A percentile compares a stretch with the other conserved stretches of the same genome.
These are phyloP conservation scores for Drosophila lini DNA, from an alignment of 1,140 invertebrate genomes.

Conservation along the genomic window DNA sequence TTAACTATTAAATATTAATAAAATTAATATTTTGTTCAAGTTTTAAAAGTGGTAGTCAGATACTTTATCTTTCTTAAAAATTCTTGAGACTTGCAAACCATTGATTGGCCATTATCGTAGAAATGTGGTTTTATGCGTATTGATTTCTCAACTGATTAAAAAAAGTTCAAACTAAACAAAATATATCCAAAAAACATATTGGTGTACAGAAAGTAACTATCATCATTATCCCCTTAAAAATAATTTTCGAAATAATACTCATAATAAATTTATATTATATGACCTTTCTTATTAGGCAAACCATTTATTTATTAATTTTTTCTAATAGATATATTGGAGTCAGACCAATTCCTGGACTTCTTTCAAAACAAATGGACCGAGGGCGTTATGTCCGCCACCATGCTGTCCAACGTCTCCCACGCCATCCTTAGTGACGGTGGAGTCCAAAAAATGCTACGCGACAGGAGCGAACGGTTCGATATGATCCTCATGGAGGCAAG, in stretches of 20 bases:
- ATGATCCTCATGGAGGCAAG: slow-evolving; percentile 58
- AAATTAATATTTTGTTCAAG: too few species aligned
- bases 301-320: background rate
- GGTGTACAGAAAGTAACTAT: background rate
- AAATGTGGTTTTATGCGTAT: background rate
- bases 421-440: slow-evolving; percentile 21
- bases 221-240: background rate
- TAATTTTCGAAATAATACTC: background rate
- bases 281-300: background rate
- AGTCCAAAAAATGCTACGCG: slow-evolving; percentile 40
- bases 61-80: background rate
- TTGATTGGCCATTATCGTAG: background rate
- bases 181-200: background rate
- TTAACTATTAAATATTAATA: too few species aligned
- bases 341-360: background rate
- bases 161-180: background rate
- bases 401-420: slow-evolving; percentile 21
- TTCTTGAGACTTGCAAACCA: background rate
- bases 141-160: background rate
- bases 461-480: slow-evolving; percentile 57
- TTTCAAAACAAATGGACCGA: slow-evolving; percentile 43
- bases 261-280: too few species aligned
- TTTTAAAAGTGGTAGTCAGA: too few species aligned
- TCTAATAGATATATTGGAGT: background rate
- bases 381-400: background rate